A percentile compares a stretch with the other conserved stretches of the same genome.
Evolutionary conservation across 2,888 invertebrate genomes (phyloP).

Genomic region (Hypsopygia costalis): DNA sequence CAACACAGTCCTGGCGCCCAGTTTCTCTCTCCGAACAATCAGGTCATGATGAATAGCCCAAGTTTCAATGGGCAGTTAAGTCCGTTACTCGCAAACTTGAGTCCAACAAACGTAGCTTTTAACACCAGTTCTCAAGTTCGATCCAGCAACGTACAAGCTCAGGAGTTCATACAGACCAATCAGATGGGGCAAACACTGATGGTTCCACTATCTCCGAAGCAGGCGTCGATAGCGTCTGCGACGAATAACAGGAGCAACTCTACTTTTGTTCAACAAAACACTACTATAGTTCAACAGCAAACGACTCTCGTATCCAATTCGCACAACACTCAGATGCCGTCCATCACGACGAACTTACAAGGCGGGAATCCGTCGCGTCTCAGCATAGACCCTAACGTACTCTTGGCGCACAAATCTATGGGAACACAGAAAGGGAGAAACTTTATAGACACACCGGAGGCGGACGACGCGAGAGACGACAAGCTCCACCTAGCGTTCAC

Average conservation of each 20-base stretch:
- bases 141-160: slow-evolving; percentile 81
- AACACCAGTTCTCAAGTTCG: slow-evolving; percentile 77
- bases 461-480: slow-evolving; percentile 28
- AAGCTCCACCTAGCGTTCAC: slow-evolving; percentile 5
- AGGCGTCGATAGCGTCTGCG: slow-evolving; percentile 73
- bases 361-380: slow-evolving; percentile 62
- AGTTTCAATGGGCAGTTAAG: slow-evolving; percentile 88
- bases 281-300: slow-evolving; percentile 91
- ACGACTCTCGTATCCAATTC: slow-evolving; percentile 88
- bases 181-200: slow-evolving; percentile 85
- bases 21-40: slow-evolving; percentile 87
- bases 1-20: slow-evolving; percentile 86
- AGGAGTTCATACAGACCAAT: slow-evolving; percentile 86
- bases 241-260: slow-evolving; percentile 82
- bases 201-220: slow-evolving; percentile 85
- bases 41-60: slow-evolving; percentile 87
- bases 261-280: slow-evolving; percentile 91
- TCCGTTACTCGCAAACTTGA: slow-evolving; percentile 87
- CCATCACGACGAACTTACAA: slow-evolving; percentile 40
- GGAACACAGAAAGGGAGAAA: slow-evolving; percentile 32
- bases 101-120: slow-evolving; percentile 84
- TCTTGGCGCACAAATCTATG: slow-evolving; percentile 59
- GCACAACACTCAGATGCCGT: slow-evolving; percentile 61
- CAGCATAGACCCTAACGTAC: slow-evolving; percentile 81
- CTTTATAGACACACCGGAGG: slow-evolving; percentile 32